These are phyloP conservation scores for Monochamus saltuarius DNA, from an alignment of 1,140 invertebrate species.

Conservation along the genomic window DNA sequence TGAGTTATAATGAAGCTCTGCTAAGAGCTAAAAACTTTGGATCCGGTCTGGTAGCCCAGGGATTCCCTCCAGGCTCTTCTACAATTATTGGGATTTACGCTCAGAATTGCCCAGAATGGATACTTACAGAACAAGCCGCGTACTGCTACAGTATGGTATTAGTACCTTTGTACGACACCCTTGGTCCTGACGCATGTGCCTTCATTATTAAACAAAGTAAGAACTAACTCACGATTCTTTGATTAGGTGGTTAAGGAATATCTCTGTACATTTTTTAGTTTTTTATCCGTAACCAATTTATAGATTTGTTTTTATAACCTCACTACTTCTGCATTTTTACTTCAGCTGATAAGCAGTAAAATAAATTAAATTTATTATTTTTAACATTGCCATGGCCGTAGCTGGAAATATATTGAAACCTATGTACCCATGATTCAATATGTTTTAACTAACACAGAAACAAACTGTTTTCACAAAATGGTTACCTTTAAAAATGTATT, in stretches of 20 bases:
- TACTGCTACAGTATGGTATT: slow-evolving; percentile 94
- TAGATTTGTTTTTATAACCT: too few species aligned
- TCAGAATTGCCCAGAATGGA: slow-evolving; percentile 95
- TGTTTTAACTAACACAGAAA: too few species aligned
- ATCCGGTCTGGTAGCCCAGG: slow-evolving; percentile 80
- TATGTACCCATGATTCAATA: too few species aligned
- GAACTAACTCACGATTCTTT: slow-evolving; percentile 15
- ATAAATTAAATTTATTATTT: too few species aligned
- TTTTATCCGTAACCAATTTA: too few species aligned
- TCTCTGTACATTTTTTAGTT: too few species aligned
- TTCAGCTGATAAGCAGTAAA: too few species aligned
- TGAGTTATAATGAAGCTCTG: slow-evolving; percentile 91
- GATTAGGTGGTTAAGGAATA: background rate
- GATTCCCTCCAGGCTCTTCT: slow-evolving; percentile 69
- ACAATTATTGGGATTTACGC: slow-evolving; percentile 90
- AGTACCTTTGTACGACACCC: slow-evolving; percentile 94
- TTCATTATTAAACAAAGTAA: slow-evolving; percentile 95
- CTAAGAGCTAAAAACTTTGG: slow-evolving; percentile 89
- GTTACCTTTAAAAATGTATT: too few species aligned
- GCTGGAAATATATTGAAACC: too few species aligned
- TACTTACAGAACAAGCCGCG: slow-evolving; percentile 84
- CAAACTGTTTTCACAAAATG: too few species aligned
- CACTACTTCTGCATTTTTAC: too few species aligned
- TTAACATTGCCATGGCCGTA: too few species aligned
- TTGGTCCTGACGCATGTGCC: slow-evolving; percentile 92